Base-by-base conservation (phyloP, 2,797 vertebrate genomes). In the Lacerta viridis region DNA sequence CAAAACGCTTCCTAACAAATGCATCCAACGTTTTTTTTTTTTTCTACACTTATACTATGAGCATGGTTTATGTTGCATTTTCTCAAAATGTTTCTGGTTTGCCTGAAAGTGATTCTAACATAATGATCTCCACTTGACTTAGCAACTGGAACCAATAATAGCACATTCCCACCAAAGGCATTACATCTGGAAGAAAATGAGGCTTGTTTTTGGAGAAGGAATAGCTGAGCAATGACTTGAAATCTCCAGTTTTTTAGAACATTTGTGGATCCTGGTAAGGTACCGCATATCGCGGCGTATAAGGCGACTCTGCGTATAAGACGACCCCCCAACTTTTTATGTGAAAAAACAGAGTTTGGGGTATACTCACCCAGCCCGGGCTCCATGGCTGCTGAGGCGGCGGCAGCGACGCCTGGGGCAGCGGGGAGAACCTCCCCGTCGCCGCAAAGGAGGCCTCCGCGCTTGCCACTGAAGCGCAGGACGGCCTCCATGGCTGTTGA, bases 221-320 rank as follows among this genome's bases (percentile, higher is more conserved):
- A 27, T 15, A 3, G 50, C 25, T 66, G 61, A 7, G 23, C 23
- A 66, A 41, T 64, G 5, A 41, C 13, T 81, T 64, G 61, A 82
- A 66, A 41, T 41, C 25, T 82, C 59, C 36, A 64, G 25, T 41
- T 23, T 82, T 41, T 17, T 88, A 18, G 84, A 92, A 87, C 77
- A 90, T 43, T 81, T 92, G 87, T 50, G 71, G 5, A 72, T 91
- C 93, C 88, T 95, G 93, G 90, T 86, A 93, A 85, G 86, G 25
- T 39, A 33, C 33, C n/a, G n/a, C n/a, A n/a, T n/a, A n/a, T n/a
- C n/a, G n/a, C n/a, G n/a, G n/a, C n/a, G n/a, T n/a, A n/a, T n/a
- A n/a, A n/a, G n/a, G n/a, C n/a, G n/a, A n/a, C n/a, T n/a, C n/a
- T n/a, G n/a, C n/a, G n/a, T n/a, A n/a, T n/a, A n/a, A n/a, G n/a